Conservation (phyloP, 1,140 invertebrate genomes). For the Ladona fulva region DNA sequence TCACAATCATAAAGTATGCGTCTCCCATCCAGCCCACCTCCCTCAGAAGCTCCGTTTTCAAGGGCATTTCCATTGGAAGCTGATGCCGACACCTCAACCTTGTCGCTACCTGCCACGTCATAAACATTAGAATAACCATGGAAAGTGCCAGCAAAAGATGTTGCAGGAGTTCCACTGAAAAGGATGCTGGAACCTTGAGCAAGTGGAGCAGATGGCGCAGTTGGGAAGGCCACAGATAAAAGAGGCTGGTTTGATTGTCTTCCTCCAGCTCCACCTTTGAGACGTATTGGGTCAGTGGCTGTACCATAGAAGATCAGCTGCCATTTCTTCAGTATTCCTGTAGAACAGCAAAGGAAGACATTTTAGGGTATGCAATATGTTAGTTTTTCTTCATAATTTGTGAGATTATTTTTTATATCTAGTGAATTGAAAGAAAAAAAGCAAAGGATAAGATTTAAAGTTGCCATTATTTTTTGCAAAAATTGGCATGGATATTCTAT, state of each 20-base stretch:
- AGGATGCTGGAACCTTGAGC: not conserved
- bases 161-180: not conserved
- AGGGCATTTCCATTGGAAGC: not conserved
- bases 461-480: too few species aligned
- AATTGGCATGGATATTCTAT: too few species aligned
- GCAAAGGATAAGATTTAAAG: too few species aligned
- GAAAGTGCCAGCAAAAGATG: not conserved
- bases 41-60: not conserved
- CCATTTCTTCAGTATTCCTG: conserved; percentile 78
- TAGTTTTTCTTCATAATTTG: too few species aligned
- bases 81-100: not conserved
- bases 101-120: not conserved
- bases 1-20: conserved; percentile 58
- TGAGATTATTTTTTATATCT: too few species aligned
- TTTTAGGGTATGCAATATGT: not conserved
- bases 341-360: conserved; percentile 21
- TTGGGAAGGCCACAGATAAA: conserved; percentile 37
- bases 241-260: conserved; percentile 29
- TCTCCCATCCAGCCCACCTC: not conserved
- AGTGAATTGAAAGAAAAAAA: too few species aligned
- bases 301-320: conserved; percentile 90
- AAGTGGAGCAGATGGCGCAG: conserved; percentile 34
- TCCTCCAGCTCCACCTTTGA: conserved; percentile 37
- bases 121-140: not conserved
- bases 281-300: conserved; percentile 63